phyloP scores from a whole-genome alignment of 1,140 invertebrate species.

The Thrips palmi region DNA sequence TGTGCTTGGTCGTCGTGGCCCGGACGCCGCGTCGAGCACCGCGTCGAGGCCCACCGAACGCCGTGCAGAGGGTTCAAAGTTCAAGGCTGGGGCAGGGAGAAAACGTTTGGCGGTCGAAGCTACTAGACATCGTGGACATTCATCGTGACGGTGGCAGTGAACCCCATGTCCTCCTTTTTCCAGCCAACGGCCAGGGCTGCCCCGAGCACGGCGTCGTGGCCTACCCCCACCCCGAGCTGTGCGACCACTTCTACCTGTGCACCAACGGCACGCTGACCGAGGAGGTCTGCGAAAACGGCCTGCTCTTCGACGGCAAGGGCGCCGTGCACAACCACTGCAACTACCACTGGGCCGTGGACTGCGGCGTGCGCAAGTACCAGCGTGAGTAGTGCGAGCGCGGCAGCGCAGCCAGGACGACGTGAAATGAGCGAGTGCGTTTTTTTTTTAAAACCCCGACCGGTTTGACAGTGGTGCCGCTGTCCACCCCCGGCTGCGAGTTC shows the following conservation, averaged over 20 bases:
- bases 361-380: constrained; percentile 63
- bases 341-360: constrained; percentile 82
- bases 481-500: constrained; percentile 64
- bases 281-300: constrained; percentile 79
- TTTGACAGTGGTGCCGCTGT: constrained; percentile 56
- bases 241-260: constrained; percentile 76
- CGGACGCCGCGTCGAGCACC: no score
- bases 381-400: constrained; percentile 36
- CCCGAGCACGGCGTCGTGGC: constrained; percentile 54
- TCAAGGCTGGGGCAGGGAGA: no score
- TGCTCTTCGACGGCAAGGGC: constrained; percentile 78
- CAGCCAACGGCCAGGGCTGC: constrained; percentile 24
- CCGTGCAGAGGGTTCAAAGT: no score
- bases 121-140: no score
- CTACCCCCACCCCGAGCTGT: constrained; percentile 66
- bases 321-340: constrained; percentile 80
- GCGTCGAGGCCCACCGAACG: no score
- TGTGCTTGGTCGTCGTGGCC: no score
- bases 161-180: no score
- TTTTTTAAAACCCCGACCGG: no score
- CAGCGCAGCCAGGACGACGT: no score
- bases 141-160: no score
- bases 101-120: no score
- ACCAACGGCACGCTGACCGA: constrained; percentile 76
- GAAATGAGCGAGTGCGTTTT: no score